A percentile compares a stretch with the other conserved stretches of the same genome.
Conservation (phyloP, 1,140 invertebrate species). For the Triops longicaudatus region DNA sequence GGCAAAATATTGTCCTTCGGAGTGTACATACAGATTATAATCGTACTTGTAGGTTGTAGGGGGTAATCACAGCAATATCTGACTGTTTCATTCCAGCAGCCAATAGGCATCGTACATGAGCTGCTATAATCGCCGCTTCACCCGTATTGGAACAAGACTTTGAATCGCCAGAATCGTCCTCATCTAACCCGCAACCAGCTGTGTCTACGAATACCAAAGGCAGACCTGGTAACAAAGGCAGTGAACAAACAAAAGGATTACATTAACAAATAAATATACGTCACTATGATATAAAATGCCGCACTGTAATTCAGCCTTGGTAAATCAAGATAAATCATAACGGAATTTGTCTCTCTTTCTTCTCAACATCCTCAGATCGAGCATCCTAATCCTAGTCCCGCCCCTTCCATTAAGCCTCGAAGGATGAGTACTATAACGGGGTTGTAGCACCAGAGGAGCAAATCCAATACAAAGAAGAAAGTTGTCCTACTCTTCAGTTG, state of each 20-base stretch:
- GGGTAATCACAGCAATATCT: slow-evolving; percentile 52
- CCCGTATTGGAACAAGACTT: slow-evolving; percentile 50
- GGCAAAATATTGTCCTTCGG: too few species aligned
- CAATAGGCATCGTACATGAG: slow-evolving; percentile 44
- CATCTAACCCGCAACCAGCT: slow-evolving; percentile 45
- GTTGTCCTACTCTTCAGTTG: not conserved
- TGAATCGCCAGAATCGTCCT: slow-evolving; percentile 44
- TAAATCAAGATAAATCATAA: too few species aligned
- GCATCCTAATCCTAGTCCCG: too few species aligned
- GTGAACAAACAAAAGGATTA: not conserved
- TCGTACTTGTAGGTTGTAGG: slow-evolving; percentile 50
- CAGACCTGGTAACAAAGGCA: slow-evolving; percentile 25
- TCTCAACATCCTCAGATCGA: too few species aligned
- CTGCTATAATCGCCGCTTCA: slow-evolving; percentile 47
- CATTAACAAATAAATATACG: not conserved
- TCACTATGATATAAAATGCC: not conserved
- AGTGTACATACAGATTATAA: slow-evolving; percentile 6
- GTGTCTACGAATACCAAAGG: slow-evolving; percentile 49
- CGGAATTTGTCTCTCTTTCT: too few species aligned
- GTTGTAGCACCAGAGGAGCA: not conserved
- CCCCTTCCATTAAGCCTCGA: too few species aligned
- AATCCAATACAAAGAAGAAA: not conserved
- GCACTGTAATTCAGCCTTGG: not conserved
- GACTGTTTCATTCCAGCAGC: slow-evolving; percentile 41
- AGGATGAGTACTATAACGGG: too few species aligned